Evolutionary conservation across 2,797 vertebrate genomes (phyloP).

Genomic region (Leptoclinus maculatus): DNA sequence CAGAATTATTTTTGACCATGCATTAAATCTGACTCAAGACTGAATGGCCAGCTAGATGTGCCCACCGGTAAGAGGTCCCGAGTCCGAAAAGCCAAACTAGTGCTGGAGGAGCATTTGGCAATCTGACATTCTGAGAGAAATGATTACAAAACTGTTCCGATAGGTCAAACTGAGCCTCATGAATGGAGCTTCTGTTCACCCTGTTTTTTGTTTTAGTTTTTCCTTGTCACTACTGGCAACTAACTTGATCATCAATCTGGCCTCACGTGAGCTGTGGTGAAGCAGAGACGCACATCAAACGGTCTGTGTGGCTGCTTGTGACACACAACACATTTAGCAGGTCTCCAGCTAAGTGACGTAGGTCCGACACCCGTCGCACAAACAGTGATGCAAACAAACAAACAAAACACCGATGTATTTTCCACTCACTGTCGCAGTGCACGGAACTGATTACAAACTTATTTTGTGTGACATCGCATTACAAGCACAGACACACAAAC

Average conservation of each 20-base stretch:
- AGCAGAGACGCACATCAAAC: background rate
- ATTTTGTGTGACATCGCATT: background rate
- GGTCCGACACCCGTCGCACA: no score
- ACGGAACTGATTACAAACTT: background rate
- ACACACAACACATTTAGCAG: background rate
- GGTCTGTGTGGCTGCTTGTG: background rate
- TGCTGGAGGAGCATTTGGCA: background rate
- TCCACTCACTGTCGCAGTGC: background rate
- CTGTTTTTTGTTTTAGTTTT: background rate
- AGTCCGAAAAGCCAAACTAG: background rate
- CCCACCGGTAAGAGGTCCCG: background rate
- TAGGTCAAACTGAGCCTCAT: background rate
- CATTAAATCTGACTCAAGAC: background rate
- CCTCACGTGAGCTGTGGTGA: conserved; percentile 26
- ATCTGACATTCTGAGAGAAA: background rate
- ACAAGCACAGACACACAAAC: background rate
- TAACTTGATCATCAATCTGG: conserved; percentile 24
- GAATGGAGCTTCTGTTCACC: conserved; percentile 19
- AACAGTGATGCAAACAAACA: background rate
- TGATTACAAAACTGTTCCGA: background rate
- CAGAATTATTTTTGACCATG: background rate
- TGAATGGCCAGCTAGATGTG: background rate
- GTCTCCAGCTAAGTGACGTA: background rate
- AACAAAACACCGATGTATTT: background rate
- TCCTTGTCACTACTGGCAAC: background rate